Conservation (phyloP, 2,797 vertebrate genomes). For the Clarias laeviceps region DNA sequence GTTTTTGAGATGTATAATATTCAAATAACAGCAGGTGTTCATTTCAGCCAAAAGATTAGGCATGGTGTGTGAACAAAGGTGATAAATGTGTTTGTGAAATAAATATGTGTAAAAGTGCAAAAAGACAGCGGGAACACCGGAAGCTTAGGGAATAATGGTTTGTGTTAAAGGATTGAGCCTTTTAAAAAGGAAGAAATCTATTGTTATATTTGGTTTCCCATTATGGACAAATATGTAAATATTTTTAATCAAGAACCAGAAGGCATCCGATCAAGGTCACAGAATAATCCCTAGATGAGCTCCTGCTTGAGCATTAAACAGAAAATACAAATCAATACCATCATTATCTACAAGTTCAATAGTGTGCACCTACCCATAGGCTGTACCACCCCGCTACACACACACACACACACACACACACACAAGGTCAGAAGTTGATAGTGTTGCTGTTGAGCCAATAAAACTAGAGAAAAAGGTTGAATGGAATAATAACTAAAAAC, state of each 20-base stretch:
- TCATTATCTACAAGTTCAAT: slow-evolving; percentile 36
- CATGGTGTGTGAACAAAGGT: not conserved
- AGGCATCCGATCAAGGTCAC: not conserved
- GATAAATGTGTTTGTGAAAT: slow-evolving; percentile 21
- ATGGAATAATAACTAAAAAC: not conserved
- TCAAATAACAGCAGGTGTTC: slow-evolving; percentile 3
- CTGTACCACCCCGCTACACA: not conserved
- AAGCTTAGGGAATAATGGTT: not conserved
- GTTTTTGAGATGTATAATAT: not conserved
- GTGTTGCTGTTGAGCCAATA: slow-evolving; percentile 14
- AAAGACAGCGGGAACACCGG: not conserved
- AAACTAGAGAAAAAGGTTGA: slow-evolving; percentile 21
- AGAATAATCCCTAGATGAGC: not conserved
- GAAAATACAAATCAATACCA: slow-evolving; percentile 41
- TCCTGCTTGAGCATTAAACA: slow-evolving; percentile 21
- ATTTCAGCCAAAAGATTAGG: not conserved
- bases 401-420: slow-evolving; percentile 18
- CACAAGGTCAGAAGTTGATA: not conserved
- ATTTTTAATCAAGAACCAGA: not conserved
- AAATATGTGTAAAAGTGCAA: slow-evolving; percentile 11
- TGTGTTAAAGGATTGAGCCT: not conserved
- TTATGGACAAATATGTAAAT: slow-evolving; percentile 53
- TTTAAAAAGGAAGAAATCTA: not conserved
- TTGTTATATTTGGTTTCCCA: not conserved
- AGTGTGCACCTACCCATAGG: slow-evolving; percentile 20